phyloP scores from a whole-genome alignment of 2,888 invertebrate genomes.

The Eristalis arbustorum region DNA sequence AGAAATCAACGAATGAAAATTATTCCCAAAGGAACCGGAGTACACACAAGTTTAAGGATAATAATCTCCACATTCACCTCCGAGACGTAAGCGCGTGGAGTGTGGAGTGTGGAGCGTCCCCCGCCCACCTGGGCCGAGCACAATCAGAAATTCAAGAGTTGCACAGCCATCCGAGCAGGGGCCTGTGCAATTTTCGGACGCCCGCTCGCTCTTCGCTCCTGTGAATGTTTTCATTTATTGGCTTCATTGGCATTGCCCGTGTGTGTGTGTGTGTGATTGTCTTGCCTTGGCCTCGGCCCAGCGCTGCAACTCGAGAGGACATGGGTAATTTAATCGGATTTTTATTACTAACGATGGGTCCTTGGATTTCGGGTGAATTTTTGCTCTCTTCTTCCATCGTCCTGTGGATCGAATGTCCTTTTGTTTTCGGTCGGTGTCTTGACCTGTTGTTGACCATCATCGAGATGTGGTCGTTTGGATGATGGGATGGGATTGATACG shows the following conservation, averaged over 20 bases:
- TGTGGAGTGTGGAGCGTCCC: too few relatives aligned
- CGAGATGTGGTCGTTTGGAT: slow-evolving; percentile 17
- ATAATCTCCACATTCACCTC: slow-evolving; percentile 43
- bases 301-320: neutral
- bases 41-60: slow-evolving; percentile 45
- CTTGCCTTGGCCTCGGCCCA: neutral
- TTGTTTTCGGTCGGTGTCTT: neutral
- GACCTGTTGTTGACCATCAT: slow-evolving; percentile 27
- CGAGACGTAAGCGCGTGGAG: neutral
- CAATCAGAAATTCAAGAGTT: slow-evolving; percentile 38
- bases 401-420: neutral
- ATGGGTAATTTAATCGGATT: slow-evolving; percentile 55
- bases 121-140: neutral
- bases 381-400: neutral
- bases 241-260: slow-evolving; percentile 47
- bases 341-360: slow-evolving; percentile 46
- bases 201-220: neutral
- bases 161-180: slow-evolving; percentile 15
- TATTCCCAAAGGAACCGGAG: slow-evolving; percentile 31
- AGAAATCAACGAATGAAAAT: slow-evolving; percentile 46
- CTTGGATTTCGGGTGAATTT: slow-evolving; percentile 13
- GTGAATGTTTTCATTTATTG: slow-evolving; percentile 53
- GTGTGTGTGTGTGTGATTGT: neutral
- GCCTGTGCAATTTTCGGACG: slow-evolving; percentile 34
- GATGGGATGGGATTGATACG: slow-evolving; percentile 16